Base-by-base conservation (phyloP, 30 jellyfish, hydroid and myxozoan species). In the Hydractinia symbiolongicarpus region DNA sequence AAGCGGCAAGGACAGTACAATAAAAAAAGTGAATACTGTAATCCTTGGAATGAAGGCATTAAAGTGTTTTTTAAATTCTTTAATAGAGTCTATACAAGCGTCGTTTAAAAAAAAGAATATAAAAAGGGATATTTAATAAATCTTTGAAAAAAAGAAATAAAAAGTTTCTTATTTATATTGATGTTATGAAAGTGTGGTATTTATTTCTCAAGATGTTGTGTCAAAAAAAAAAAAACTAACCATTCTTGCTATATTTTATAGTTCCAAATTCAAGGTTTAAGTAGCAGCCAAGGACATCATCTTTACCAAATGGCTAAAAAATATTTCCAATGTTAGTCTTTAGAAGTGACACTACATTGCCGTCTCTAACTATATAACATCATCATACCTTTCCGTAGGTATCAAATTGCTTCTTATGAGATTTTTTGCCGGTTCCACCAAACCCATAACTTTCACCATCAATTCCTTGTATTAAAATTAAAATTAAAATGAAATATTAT, bases 351-450 rank as follows among this genome's bases (percentile, higher is more conserved):
- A n/a, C 14, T 30, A 30, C 1, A 30, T 30, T 30, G 44, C 44
- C 44, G 44, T 30, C 44, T 30, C 44, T 30, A 30, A 30, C 44
- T 30, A 30, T 30, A 30, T 30, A 30, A 30, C 44, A 30, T 30
- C 44, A 30, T 5, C 83, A 66, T 19, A 94, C 99, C 97, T 89
- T 96, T 55, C 99, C 97, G 79, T 89, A 94, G 4, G 94, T 67
- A 76, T 89, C 97, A 89, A 94, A 94, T 77, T 94, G 97, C 21
- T 86, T 89, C 13, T 79, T 19, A 49, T 49, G 52, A 6, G 99
- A 94, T 70, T 89, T 89, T 67, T 94, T 89, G 53, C 99, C 99
- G 0, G 99, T 94, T 10, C 99, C 97, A 10, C 99, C 99, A 83
- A 94, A 94, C 7, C 99, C 99, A 89, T 88, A 94, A 69, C 99